These are phyloP conservation scores for Plemyria rubiginata DNA, from an alignment of 2,888 invertebrate species.

Conservation along the genomic window DNA sequence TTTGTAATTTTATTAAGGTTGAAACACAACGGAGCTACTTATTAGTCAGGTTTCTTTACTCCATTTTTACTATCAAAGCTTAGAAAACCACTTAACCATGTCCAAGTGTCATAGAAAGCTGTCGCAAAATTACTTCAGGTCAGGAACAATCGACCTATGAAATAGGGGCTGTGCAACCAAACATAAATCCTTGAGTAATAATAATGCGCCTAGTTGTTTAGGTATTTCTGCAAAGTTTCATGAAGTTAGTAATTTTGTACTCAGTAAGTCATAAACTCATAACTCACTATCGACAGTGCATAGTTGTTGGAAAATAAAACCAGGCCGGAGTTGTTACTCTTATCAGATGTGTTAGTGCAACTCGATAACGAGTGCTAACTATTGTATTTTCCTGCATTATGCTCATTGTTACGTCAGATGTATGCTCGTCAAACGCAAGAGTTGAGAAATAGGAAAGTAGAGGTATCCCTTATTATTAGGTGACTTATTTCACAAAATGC, in stretches of 20 bases:
- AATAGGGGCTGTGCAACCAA: not conserved
- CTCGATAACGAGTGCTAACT: constrained; percentile 35
- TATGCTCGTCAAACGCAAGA: constrained; percentile 20
- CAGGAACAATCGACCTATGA: not conserved
- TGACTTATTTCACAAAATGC: not conserved
- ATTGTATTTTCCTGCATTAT: constrained; percentile 25
- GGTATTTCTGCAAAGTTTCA: constrained; percentile 14
- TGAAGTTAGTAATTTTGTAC: not conserved
- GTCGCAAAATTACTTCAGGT: not conserved
- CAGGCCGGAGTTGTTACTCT: constrained; percentile 36
- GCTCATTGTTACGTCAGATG: constrained; percentile 24
- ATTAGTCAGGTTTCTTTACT: not conserved
- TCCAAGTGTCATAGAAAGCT: not conserved
- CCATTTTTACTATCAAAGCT: not conserved
- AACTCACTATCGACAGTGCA: constrained; percentile 8
- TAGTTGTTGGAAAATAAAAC: constrained; percentile 22
- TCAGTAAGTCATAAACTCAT: constrained; percentile 2
- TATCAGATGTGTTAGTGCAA: constrained; percentile 38
- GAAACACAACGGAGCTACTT: not conserved
- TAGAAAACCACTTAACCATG: not conserved
- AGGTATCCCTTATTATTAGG: not conserved
- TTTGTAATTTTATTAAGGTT: not conserved
- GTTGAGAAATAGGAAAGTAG: not conserved
- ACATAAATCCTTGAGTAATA: not conserved
- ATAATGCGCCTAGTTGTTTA: not conserved